Conservation (phyloP, 2,888 invertebrate species). For the Ichneumon xanthorius region DNA sequence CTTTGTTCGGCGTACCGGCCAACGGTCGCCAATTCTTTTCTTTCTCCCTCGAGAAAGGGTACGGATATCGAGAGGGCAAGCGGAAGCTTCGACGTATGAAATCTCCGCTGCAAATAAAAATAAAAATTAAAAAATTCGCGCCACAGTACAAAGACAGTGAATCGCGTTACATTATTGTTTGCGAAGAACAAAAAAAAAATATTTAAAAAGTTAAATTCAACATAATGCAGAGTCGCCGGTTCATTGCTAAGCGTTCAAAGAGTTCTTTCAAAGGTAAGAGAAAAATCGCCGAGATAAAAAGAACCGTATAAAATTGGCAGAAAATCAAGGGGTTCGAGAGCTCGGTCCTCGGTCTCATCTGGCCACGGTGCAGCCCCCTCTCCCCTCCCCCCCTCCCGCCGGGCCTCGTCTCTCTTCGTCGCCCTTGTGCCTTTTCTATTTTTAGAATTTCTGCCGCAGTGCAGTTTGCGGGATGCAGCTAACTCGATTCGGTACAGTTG, state of each 20-base stretch:
- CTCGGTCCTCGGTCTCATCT: conserved; percentile 10
- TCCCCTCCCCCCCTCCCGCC: conserved; percentile 4
- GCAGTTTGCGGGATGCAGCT: conserved; percentile 69
- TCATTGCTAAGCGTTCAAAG: not conserved
- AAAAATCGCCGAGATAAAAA: conserved; percentile 21
- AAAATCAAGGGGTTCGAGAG: conserved; percentile 59
- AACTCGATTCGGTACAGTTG: conserved; percentile 47
- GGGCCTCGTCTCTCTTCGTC: conserved; percentile 23
- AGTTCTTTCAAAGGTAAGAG: not conserved
- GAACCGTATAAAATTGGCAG: conserved; percentile 56
- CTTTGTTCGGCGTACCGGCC: not conserved
- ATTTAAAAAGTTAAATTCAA: not conserved
- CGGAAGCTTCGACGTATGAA: conserved; percentile 26
- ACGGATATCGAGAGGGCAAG: no score
- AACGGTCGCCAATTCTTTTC: conserved; percentile 20
- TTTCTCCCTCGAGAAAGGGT: not conserved
- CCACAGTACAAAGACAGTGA: no score
- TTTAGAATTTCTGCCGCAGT: conserved; percentile 67
- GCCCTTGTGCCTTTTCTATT: conserved; percentile 60
- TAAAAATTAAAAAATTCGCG: not conserved
- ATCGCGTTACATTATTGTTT: no score
- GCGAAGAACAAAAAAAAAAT: no score
- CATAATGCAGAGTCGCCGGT: not conserved
- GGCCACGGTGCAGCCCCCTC: not conserved
- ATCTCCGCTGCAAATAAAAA: conserved; percentile 5